Base-by-base conservation (phyloP, 2,888 invertebrate genomes). In the Spodoptera exigua region DNA sequence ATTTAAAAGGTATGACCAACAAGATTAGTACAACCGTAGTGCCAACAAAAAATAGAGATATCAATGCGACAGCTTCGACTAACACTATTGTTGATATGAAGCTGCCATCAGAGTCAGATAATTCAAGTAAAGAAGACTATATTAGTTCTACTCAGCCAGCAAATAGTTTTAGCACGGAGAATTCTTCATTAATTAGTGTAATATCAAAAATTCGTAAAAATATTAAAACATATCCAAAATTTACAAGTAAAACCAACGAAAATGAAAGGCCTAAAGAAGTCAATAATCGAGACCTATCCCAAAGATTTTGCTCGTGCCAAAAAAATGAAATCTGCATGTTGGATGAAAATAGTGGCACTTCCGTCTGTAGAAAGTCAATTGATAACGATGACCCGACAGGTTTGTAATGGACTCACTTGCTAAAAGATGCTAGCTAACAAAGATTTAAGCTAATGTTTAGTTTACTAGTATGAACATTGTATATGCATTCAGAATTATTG, bases 261-360 rank as follows among this genome's bases (percentile, higher is more conserved):
- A 84, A 75, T 62, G 63, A 71, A 60, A 88, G 83, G 70, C 84
- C 86, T 57, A 92, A 89, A 68, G 89, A 93, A 37, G 85, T 90
- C 49, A 88, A 82, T 63, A 91, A 89, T 73, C 85, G 89, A 86
- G 90, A 92, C 79, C 74, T 91, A 74, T 88, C 91, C 47, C 80
- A 86, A 80, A 90, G 82, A 74, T 93, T 93, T 84, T 95, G 95
- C 78, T 89, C 91, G 89, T 95, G 95, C 91, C 90, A 93, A 88
- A 91, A 74, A 66, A 87, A 88, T 70, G 95, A 96, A 88, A 95
- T 96, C 61, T 96, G 96, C 88, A 95, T 96, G 86, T 94, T 96
- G 48, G 93, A 95, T 73, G 95, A 95, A 74, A 94, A 90, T 71
- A 96, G 95, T 78, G 95, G 95, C 47, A 95, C 94, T 45, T 95